Conservation (phyloP, 2,888 invertebrate genomes). For the Macrophya annulata region DNA sequence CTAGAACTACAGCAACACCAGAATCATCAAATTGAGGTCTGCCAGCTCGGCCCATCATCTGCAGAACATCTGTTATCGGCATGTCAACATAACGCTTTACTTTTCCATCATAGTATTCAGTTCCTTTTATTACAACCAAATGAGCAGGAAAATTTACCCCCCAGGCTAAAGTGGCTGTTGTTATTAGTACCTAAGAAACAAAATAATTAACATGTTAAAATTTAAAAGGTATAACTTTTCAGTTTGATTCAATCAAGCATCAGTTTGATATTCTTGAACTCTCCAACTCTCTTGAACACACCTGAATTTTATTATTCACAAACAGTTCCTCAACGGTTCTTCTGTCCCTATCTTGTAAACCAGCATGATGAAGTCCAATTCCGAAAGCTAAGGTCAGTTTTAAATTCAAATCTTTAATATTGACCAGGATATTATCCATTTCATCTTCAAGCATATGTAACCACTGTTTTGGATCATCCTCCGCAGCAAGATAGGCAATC, state of each 20-base stretch:
- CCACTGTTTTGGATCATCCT: constrained; percentile 97
- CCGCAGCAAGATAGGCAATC: constrained; percentile 94
- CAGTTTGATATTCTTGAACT: neutral
- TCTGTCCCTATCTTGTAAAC: constrained; percentile 95
- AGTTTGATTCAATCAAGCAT: neutral
- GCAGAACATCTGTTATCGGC: constrained; percentile 99
- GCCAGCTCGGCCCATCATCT: constrained; percentile 99
- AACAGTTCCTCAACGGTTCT: constrained; percentile 96
- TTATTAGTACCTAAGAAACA: constrained; percentile 88
- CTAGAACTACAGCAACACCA: constrained; percentile 92
- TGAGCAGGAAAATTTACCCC: constrained; percentile 99
- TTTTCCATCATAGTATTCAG: constrained; percentile 99
- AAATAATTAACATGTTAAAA: neutral
- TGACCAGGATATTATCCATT: constrained; percentile 88
- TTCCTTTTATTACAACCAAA: constrained; percentile 98
- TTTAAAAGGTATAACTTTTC: neutral
- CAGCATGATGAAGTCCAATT: constrained; percentile 99
- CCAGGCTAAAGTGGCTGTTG: constrained; percentile 99
- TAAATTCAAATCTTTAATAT: constrained; percentile 92
- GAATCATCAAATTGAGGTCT: constrained; percentile 98
- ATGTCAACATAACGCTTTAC: constrained; percentile 98
- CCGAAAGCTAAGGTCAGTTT: constrained; percentile 97
- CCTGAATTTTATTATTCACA: constrained; percentile 97
- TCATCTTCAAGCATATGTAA: constrained; percentile 92
- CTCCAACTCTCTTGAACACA: constrained; percentile 74